phyloP scores from a whole-genome alignment of 2,888 invertebrate species.

The Gastracanthus pulcherrimus region DNA sequence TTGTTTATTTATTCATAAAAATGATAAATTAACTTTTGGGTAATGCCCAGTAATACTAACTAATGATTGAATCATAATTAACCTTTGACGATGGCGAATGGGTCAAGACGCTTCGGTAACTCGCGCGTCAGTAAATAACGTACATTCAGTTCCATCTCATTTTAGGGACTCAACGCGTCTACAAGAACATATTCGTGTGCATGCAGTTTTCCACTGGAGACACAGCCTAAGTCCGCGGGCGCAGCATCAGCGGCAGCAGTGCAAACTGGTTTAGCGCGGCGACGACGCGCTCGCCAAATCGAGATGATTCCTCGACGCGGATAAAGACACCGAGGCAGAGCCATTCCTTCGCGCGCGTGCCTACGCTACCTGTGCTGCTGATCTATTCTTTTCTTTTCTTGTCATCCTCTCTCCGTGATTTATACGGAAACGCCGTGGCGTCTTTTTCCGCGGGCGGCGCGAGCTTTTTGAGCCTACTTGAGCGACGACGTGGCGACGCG shows the following conservation, averaged over 20 bases:
- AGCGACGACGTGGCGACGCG: slow-evolving; percentile 2
- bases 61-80: too few species aligned
- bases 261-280: slow-evolving; percentile 37
- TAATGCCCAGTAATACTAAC: too few species aligned
- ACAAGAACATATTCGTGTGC: not conserved
- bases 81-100: too few species aligned
- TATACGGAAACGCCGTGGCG: slow-evolving; percentile 39
- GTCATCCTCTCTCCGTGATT: slow-evolving; percentile 3
- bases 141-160: too few species aligned
- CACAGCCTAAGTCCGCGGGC: too few species aligned
- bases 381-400: not conserved
- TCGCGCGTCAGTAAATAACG: too few species aligned
- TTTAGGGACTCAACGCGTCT: too few species aligned
- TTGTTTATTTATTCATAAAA: too few species aligned
- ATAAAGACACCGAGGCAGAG: slow-evolving; percentile 21
- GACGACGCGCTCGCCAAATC: slow-evolving; percentile 35
- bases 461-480: slow-evolving; percentile 31
- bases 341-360: too few species aligned
- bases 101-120: too few species aligned
- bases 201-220: too few species aligned
- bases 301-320: slow-evolving; percentile 21
- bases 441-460: slow-evolving; percentile 32
- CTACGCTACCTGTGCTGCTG: not conserved
- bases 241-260: not conserved
- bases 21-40: too few species aligned